A percentile compares a stretch with the other conserved stretches of the same genome.
Evolutionary conservation across 2,797 vertebrate genomes (phyloP).

Genomic region (Mormyrops boulengeri): DNA sequence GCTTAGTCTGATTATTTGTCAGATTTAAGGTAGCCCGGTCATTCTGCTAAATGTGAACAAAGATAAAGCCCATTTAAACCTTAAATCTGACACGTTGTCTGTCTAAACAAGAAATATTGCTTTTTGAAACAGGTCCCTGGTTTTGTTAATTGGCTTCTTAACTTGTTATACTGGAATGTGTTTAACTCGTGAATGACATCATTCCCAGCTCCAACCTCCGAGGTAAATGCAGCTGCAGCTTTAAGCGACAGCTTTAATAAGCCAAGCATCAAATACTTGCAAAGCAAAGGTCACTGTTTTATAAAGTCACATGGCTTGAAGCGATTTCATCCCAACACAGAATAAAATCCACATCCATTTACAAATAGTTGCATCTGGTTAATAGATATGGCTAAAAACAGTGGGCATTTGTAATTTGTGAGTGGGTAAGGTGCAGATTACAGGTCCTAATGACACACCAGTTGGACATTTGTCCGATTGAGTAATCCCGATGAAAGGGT

Average conservation of each 20-base stretch:
- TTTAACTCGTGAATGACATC: no score
- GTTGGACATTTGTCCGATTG: constrained; percentile 45
- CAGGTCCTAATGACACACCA: constrained; percentile 27
- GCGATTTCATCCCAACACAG: background rate
- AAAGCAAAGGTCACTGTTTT: background rate
- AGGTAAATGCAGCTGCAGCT: no score
- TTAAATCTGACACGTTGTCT: no score
- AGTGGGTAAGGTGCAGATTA: constrained; percentile 34
- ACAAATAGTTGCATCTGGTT: constrained; percentile 7
- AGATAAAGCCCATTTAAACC: no score
- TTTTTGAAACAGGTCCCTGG: no score
- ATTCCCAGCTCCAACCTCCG: background rate
- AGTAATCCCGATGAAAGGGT: constrained; percentile 42
- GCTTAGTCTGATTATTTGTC: no score
- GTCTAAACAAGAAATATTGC: no score
- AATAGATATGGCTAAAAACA: constrained; percentile 18
- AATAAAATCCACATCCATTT: constrained; percentile 1
- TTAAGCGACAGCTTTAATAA: background rate
- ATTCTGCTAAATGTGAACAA: no score
- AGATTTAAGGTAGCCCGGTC: no score
- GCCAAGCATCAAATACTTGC: background rate
- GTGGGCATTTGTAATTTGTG: constrained; percentile 29
- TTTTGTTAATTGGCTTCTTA: no score
- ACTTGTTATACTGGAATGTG: no score
- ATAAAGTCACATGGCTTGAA: background rate